Base-by-base conservation (phyloP, 2,888 invertebrate species). In the Xestia ashworthii region DNA sequence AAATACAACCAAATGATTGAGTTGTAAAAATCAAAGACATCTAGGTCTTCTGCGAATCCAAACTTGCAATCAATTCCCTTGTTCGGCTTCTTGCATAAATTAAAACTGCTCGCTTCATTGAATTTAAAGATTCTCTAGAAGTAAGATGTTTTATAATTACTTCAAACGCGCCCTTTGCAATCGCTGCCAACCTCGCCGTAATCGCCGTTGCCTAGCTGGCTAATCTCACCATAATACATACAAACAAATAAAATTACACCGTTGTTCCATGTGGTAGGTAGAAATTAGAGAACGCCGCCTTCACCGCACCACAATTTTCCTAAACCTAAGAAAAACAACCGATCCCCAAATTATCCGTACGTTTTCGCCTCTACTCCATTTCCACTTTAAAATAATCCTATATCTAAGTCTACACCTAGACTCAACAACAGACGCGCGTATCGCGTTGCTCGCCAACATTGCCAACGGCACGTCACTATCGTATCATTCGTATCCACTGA, bases 341-440 rank as follows among this genome's bases (percentile, higher is more conserved):
- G 3, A 19, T 50, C 12, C 9, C 5, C 8, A 25, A 77, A 71
- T 16, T 41, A 9, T 25, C 12, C 8, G 1, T 9, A 16, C 9
- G 41, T 9, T 22, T 69, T 22, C 48, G 19, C 19, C 6, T 19
- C 11, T 3, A 44, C 48, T 16, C 19, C 32, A 6, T 25, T 19
- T 32, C 25, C 14, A n/a, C 6, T 22, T 50, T 5, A 55, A 48
- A 69, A 66, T 62, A 32, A 65, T 6, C 25, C n/a, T 16, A 65
- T 14, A 44, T 41, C 44, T 58, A 74, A 12, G 71, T 76, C 69
- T 72, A 25, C 50, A 16, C 64, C 48, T 32, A 75, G 72, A 74
- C 65, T 48, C 68, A 65, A 64, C 22, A 78, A 77, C 67, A 68
- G 55, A 75, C 64, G 50, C 44, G n/a, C 70, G 48, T 72, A 75